phyloP scores from a whole-genome alignment of 2,888 invertebrate genomes.

The Nephrotoma appendiculata region DNA sequence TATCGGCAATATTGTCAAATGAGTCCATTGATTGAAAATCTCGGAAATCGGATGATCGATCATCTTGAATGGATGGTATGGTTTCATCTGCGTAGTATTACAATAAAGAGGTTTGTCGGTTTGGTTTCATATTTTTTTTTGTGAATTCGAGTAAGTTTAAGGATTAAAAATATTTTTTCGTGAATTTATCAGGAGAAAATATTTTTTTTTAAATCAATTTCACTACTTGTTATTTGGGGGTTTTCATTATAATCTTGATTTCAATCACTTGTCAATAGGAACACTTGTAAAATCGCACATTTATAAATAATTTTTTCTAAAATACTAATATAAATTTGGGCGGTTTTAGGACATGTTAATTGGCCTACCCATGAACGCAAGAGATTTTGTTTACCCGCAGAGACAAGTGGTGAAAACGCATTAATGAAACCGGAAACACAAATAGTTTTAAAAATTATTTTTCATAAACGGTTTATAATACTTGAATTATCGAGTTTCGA shows the following conservation, averaged over 20 bases:
- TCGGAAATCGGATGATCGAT: constrained; percentile 11
- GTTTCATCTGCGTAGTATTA: constrained; percentile 3
- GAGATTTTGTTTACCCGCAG: neutral
- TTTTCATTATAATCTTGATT: neutral
- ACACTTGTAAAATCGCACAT: neutral
- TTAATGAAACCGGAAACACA: neutral
- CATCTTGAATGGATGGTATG: constrained; percentile 10
- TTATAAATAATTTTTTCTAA: neutral
- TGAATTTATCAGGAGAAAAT: neutral
- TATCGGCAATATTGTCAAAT: constrained; percentile 1
- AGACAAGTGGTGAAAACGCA: neutral
- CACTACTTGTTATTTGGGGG: neutral
- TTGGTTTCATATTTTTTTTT: neutral
- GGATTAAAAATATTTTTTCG: neutral
- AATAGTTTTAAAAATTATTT: neutral
- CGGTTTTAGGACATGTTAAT: neutral
- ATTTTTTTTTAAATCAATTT: neutral
- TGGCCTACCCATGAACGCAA: neutral
- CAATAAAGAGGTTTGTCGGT: neutral
- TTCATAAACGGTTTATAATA: neutral
- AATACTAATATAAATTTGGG: neutral
- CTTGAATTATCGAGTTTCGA: neutral
- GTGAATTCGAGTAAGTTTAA: neutral
- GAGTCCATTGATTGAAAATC: constrained; percentile 1
- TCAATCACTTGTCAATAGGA: neutral